Evolutionary conservation across 2,888 invertebrate genomes (phyloP).

Genomic region (Bugulina stolonifera): DNA sequence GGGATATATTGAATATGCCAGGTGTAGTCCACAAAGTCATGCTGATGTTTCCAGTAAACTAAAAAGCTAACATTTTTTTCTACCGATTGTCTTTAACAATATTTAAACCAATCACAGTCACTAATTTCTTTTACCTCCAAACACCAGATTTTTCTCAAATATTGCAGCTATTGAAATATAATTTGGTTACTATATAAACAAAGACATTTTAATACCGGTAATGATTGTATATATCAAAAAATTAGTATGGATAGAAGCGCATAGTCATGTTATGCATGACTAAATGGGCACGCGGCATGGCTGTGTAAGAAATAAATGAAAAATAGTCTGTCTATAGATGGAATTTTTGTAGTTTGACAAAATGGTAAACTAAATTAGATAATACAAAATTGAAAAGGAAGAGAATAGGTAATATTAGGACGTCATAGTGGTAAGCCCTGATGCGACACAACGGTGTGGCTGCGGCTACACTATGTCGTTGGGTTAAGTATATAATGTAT

Average conservation of each 20-base stretch:
- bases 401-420: neutral
- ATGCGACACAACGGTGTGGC: neutral
- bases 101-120: conserved; percentile 95
- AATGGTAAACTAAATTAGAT: neutral
- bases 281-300: neutral
- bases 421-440: neutral
- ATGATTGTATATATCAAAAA: neutral
- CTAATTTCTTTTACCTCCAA: conserved; percentile 68
- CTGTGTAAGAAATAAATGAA: neutral
- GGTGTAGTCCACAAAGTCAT: no score
- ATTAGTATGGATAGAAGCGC: neutral
- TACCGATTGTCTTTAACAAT: conserved; percentile 62
- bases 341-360: neutral
- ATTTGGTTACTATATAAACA: neutral
- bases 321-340: neutral
- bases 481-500: neutral
- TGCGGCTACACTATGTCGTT: neutral
- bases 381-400: neutral
- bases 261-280: neutral
- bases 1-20: no score
- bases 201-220: neutral
- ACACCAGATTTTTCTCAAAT: neutral
- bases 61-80: no score
- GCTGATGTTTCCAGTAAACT: no score
- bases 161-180: neutral